phyloP scores from a whole-genome alignment of 2,888 invertebrate genomes.

The Boloria selene region DNA sequence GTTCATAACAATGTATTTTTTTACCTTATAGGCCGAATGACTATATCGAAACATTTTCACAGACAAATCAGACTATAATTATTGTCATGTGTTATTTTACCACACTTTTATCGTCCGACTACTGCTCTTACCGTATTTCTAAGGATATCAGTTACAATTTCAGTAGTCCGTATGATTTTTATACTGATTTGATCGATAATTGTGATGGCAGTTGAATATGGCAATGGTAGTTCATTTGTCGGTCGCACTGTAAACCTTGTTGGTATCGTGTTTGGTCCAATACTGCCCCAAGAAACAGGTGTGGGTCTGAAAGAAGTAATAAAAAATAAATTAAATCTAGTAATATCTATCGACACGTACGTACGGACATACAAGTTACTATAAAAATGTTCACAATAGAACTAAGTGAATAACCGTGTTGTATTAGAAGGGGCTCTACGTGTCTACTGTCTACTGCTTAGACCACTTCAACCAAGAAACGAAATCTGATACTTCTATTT shows the following conservation, averaged over 20 bases:
- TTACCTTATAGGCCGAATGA: constrained; percentile 17
- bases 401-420: no score
- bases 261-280: constrained; percentile 55
- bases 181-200: constrained; percentile 76
- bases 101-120: constrained; percentile 53
- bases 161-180: constrained; percentile 76
- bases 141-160: constrained; percentile 71
- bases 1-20: neutral
- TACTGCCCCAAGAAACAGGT: constrained; percentile 54
- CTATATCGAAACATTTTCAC: constrained; percentile 9
- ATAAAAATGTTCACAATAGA: no score
- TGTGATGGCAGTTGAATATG: constrained; percentile 71
- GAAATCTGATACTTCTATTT: no score
- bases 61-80: no score
- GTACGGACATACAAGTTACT: no score
- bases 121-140: constrained; percentile 75
- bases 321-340: neutral
- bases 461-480: no score
- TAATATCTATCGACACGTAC: neutral
- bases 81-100: constrained; percentile 7
- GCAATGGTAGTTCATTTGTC: constrained; percentile 50
- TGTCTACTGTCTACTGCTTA: no score
- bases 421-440: no score
- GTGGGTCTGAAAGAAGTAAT: constrained; percentile 60
- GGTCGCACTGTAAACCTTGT: constrained; percentile 65